Conservation (phyloP, 2,113 vertebrate species). For the Nothoprocta pentlandii region DNA sequence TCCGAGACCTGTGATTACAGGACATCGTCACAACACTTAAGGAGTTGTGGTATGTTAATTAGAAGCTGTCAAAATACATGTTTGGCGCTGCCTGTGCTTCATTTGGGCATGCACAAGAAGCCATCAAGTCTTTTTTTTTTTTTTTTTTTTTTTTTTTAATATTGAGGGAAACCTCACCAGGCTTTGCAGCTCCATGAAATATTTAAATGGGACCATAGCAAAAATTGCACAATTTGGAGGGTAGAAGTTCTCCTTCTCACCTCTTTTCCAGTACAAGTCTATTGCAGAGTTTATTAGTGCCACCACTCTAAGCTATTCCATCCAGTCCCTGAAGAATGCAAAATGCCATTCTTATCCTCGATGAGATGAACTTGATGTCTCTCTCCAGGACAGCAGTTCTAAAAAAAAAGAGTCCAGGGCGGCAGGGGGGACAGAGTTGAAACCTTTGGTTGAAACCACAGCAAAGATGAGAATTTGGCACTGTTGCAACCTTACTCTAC, state of each 20-base stretch:
- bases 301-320: background rate
- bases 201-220: background rate
- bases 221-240: background rate
- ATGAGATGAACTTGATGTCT: background rate
- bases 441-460: background rate
- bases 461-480: background rate
- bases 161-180: background rate
- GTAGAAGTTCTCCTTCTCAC: background rate
- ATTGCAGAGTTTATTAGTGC: background rate
- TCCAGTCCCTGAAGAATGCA: background rate
- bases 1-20: background rate
- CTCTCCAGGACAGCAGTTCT: background rate
- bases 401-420: background rate
- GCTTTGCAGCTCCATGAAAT: background rate
- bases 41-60: constrained; percentile 25
- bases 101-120: background rate
- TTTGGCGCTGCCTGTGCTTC: background rate
- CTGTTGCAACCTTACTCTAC: background rate
- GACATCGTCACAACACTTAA: constrained; percentile 26
- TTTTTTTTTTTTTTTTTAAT: no score
- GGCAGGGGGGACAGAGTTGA: no score
- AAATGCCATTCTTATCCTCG: background rate
- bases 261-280: background rate
- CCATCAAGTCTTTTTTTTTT: background rate
- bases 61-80: background rate